Evolutionary conservation across 2,113 vertebrate species (phyloP), one percentile per base, ranked within the genome.

Genomic region (Cariama cristata): DNA sequence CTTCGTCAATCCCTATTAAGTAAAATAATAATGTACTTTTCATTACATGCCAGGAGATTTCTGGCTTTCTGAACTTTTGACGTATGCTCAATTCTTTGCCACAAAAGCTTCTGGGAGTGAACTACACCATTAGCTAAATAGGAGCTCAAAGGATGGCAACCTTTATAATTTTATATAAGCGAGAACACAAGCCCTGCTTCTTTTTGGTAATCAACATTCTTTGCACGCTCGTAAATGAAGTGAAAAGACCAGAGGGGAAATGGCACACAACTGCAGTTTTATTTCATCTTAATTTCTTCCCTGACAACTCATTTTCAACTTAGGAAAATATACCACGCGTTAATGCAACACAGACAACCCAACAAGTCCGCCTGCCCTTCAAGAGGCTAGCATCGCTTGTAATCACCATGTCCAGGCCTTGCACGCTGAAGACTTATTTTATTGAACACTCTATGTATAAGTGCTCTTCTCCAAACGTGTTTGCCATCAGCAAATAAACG

Each of bases 31-130:
- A 79, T 27, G 56, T 27, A 35, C 69, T 79, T 87, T 75, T 93
- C 69, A 93, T 47, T 47, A 49, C 30, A 23, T 3, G 86, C 88
- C 94, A 95, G 84, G 56, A 50, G 18, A 93, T 81, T 75, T 80
- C 77, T 91, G 84, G 42, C 90, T 95, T 93, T 62, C 63, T 83
- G 42, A 95, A 83, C 59, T 85, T 90, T 49, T 80, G 60, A 95
- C 20, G 7, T 24, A 44, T 10, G 42, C 52, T 88, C 2, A 1
- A 30, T 40, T 95, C 91, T 86, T 68, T 91, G 50, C 66, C 89
- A 74, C n/a, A 83, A 83, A 71, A 90, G 90, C 62, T 91, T 56
- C 82, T 87, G 68, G 55, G 77, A 95, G 64, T 8, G 56, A 95
- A 59, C 2, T 1, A n/a, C 47, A 58, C 50, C 92, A 58, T 42